Evolutionary conservation across 2,888 invertebrate genomes (phyloP).

Genomic region (Timema cristinae): DNA sequence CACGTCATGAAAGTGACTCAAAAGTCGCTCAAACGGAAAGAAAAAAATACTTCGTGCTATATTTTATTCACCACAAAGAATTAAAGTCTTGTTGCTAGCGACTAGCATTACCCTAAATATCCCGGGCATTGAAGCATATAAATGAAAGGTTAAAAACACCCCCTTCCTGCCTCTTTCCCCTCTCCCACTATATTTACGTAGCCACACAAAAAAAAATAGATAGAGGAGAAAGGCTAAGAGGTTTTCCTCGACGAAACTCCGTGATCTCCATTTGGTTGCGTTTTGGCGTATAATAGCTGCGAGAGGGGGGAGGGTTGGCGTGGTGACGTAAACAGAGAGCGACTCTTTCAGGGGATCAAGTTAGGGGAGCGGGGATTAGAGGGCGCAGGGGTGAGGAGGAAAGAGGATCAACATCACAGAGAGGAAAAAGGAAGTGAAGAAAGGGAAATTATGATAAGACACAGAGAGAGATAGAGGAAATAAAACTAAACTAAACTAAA

Average conservation of each 20-base stretch:
- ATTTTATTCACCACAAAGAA: no score
- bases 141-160: no score
- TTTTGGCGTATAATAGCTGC: slow-evolving; percentile 11
- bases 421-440: neutral
- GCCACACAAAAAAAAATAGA: no score
- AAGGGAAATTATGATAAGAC: neutral
- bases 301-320: neutral
- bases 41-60: no score
- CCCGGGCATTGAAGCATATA: no score
- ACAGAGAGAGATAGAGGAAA: no score
- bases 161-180: neutral
- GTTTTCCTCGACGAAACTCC: neutral
- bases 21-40: no score
- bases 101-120: no score
- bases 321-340: neutral
- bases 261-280: slow-evolving; percentile 9
- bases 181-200: neutral
- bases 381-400: neutral
- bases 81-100: no score
- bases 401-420: neutral
- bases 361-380: neutral
- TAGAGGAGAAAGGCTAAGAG: neutral
- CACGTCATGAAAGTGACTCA: no score
- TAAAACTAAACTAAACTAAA: no score
- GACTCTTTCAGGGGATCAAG: slow-evolving; percentile 1